Percentiles rank a stretch among this genome's conserved stretches.
Conservation (phyloP, 2,113 vertebrate species). For the Centrocercus urophasianus region DNA sequence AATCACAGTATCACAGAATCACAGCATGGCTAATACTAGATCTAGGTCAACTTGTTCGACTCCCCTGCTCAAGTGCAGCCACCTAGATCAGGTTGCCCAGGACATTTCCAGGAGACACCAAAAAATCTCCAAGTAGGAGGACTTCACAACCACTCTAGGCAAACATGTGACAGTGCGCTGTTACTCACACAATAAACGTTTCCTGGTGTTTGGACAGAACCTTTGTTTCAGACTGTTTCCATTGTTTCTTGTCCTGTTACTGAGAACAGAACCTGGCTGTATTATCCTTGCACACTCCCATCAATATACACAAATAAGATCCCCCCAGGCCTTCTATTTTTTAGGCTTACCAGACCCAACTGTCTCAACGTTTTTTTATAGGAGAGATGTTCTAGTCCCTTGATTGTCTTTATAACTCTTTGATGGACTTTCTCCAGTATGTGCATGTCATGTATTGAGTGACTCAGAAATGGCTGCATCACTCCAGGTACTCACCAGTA, state of each 20-base stretch:
- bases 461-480: too few species aligned
- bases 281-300: neutral
- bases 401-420: neutral
- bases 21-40: neutral
- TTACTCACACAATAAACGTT: neutral
- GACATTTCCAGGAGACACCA: neutral
- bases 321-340: neutral
- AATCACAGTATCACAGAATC: neutral
- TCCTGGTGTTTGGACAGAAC: neutral
- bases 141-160: neutral
- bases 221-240: neutral
- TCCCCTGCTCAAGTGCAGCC: neutral
- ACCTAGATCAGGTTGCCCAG: neutral
- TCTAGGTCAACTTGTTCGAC: neutral
- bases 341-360: neutral
- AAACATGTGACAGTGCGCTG: neutral
- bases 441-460: neutral
- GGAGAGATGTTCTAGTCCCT: neutral
- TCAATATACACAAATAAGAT: neutral
- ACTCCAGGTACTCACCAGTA: too few species aligned
- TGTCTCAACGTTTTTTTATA: neutral
- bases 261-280: neutral
- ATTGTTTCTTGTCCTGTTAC: neutral
- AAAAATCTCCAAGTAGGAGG: neutral
- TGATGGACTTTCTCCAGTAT: neutral